phyloP scores from a whole-genome alignment of 2,113 vertebrate genomes.

The Pangasianodon gigas region DNA sequence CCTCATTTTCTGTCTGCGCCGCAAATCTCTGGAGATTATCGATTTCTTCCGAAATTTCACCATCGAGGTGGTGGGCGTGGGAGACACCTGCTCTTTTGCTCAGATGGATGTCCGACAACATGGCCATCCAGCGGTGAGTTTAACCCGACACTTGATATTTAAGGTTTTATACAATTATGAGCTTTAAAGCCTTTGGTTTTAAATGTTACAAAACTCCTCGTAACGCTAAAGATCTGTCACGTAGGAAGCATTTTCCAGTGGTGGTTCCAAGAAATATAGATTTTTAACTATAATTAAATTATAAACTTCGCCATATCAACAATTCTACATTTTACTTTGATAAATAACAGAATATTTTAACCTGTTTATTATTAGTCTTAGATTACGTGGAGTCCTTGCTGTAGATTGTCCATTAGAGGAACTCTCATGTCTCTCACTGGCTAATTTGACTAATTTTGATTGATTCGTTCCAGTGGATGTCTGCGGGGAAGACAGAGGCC shows the following conservation, averaged over 20 bases:
- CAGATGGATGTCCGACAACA: conserved; percentile 99
- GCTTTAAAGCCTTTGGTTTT: background rate
- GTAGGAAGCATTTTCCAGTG: background rate
- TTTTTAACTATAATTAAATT: background rate
- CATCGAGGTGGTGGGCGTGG: conserved; percentile 93
- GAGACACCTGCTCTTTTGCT: conserved; percentile 96
- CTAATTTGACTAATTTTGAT: background rate
- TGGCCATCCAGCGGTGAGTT: conserved; percentile 91
- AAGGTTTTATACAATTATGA: background rate
- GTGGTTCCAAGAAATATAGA: background rate
- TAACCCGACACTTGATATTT: background rate
- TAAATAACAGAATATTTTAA: background rate
- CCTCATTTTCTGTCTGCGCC: conserved; percentile 90
- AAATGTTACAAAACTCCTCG: background rate
- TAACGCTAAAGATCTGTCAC: background rate
- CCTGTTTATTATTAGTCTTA: background rate
- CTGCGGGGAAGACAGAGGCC: conserved; percentile 92
- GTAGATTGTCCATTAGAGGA: background rate
- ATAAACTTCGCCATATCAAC: background rate
- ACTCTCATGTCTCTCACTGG: background rate
- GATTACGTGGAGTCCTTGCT: background rate
- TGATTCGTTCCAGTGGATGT: conserved; percentile 84
- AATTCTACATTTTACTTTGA: background rate
- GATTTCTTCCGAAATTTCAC: conserved; percentile 99
- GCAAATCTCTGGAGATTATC: conserved; percentile 97